These are phyloP conservation scores for Choloepus hoffmanni DNA, from an alignment of 2,113 vertebrate species.

Conservation along the genomic window DNA sequence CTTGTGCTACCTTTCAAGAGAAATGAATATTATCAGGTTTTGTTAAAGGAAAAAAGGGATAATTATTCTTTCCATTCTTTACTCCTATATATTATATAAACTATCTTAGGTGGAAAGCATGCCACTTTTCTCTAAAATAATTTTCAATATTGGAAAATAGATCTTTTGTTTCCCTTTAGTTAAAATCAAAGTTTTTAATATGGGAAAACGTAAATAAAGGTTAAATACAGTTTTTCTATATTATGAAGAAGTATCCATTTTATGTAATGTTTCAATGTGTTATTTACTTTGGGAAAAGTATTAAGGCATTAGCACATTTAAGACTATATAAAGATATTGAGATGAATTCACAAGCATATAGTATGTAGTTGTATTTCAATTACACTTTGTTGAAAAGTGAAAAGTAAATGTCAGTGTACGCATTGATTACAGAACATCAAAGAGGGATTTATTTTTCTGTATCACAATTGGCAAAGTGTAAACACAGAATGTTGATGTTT, in stretches of 20 bases:
- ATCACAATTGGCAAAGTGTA: conserved; percentile 60
- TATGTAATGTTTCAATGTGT: not conserved
- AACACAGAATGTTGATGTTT: conserved; percentile 70
- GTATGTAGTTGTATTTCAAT: conserved; percentile 45
- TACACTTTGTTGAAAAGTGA: conserved; percentile 11
- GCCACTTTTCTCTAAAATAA: not conserved
- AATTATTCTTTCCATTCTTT: not conserved
- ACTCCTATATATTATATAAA: not conserved
- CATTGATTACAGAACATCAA: conserved; percentile 56
- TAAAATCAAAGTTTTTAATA: conserved; percentile 37
- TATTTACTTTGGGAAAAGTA: conserved; percentile 31
- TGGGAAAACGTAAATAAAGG: not conserved
- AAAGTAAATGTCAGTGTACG: conserved; percentile 30
- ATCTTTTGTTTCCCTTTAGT: conserved; percentile 6
- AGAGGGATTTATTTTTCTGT: conserved; percentile 40
- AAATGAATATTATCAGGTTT: not conserved
- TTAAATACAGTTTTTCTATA: not conserved
- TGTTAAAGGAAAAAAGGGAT: not conserved
- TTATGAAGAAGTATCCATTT: not conserved
- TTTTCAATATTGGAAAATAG: conserved; percentile 10
- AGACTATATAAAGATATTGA: conserved; percentile 43
- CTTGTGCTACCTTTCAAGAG: not conserved
- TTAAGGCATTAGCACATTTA: conserved; percentile 53
- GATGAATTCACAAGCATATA: conserved; percentile 33
- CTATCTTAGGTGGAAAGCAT: conserved; percentile 1